Conservation (phyloP, 2,888 invertebrate species). For the Willowsia nigromaculata region DNA sequence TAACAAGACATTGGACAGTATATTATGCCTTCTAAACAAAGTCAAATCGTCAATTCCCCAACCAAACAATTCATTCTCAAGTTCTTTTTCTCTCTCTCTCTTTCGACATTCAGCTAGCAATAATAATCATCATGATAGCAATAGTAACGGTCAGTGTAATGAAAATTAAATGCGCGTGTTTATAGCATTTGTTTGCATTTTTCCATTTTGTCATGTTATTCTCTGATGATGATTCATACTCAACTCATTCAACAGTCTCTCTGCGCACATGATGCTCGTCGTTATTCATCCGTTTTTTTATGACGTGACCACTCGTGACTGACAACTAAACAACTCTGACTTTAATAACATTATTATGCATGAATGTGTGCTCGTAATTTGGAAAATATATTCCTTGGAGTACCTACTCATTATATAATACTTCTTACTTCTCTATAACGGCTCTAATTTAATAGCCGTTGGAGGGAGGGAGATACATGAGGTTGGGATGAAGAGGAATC, state of each 20-base stretch:
- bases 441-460: too few relatives aligned
- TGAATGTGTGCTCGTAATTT: constrained; percentile 6
- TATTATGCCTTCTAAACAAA: background rate
- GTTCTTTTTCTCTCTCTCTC: background rate
- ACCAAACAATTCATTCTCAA: background rate
- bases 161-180: constrained; percentile 35
- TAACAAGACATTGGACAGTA: background rate
- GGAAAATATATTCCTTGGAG: constrained; percentile 4
- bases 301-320: constrained; percentile 60
- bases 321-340: constrained; percentile 50
- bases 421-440: too few relatives aligned
- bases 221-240: background rate
- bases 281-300: constrained; percentile 49
- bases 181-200: constrained; percentile 12
- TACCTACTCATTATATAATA: constrained; percentile 1
- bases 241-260: background rate
- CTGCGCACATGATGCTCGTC: background rate
- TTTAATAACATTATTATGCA: constrained; percentile 38
- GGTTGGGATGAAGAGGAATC: background rate
- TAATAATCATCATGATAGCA: background rate
- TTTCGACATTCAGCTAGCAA: background rate
- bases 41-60: background rate
- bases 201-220: background rate
- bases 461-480: background rate
- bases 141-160: background rate